A percentile compares a stretch with the other conserved stretches of the same genome.
These are phyloP conservation scores for Dasypus novemcinctus DNA, from an alignment of 2,113 vertebrate genomes.

Conservation along the genomic window DNA sequence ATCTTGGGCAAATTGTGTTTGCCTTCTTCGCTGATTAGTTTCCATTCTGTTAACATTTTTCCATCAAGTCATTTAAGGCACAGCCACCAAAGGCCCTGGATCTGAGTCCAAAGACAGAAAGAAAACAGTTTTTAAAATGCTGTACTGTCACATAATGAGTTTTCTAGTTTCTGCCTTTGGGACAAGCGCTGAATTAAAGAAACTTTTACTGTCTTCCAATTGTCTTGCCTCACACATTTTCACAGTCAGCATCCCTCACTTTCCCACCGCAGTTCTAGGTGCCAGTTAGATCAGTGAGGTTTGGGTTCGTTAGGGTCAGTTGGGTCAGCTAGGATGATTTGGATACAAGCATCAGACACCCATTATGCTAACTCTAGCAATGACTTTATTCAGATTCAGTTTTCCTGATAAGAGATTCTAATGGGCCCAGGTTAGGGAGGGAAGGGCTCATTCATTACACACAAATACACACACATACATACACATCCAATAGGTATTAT, in stretches of 20 bases:
- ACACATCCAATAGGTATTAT: background rate
- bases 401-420: background rate
- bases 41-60: background rate
- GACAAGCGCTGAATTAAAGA: background rate
- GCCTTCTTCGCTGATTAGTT: background rate
- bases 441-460: no score
- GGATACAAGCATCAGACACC: background rate
- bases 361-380: background rate
- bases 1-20: background rate
- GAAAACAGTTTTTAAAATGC: background rate
- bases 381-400: background rate
- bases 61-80: background rate
- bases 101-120: background rate
- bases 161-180: background rate
- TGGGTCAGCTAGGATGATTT: background rate
- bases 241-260: background rate
- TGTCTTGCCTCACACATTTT: background rate
- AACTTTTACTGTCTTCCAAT: background rate
- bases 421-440: background rate
- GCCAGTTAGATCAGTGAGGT: no score
- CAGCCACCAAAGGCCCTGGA: background rate
- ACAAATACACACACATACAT: background rate
- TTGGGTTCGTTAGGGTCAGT: no score
- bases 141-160: background rate
- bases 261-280: background rate